phyloP scores from a whole-genome alignment of 1,140 invertebrate genomes.

The Brachystomella parvula region DNA sequence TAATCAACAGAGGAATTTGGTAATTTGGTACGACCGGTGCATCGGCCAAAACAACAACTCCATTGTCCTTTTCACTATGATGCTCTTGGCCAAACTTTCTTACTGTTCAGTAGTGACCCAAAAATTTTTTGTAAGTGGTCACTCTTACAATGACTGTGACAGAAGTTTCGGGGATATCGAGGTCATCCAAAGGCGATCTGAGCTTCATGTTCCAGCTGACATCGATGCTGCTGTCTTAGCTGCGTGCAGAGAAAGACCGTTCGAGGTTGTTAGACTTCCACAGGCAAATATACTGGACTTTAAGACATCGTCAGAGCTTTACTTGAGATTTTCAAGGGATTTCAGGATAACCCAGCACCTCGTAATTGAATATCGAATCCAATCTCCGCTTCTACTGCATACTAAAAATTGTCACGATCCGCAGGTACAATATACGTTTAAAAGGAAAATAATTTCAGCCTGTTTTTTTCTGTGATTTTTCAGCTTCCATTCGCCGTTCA shows the following conservation, averaged over 20 bases:
- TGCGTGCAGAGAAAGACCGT: background rate
- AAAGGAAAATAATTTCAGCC: no score
- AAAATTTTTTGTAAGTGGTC: background rate
- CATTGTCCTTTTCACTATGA: conserved; percentile 14
- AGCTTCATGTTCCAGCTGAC: background rate
- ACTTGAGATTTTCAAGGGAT: no score
- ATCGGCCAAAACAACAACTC: conserved; percentile 35
- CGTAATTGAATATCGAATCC: no score
- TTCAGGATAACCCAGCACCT: no score
- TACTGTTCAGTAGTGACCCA: conserved; percentile 22
- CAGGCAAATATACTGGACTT: no score
- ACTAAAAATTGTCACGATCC: no score
- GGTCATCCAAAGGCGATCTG: background rate
- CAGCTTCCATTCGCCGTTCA: no score
- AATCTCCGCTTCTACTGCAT: no score
- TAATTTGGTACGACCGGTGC: conserved; percentile 35
- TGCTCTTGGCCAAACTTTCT: conserved; percentile 13
- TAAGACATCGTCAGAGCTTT: no score
- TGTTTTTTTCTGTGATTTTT: no score
- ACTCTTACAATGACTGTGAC: conserved; percentile 7
- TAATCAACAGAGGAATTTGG: conserved; percentile 25
- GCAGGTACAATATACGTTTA: no score
- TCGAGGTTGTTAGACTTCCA: no score
- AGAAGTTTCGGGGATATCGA: background rate
- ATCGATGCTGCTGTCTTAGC: background rate